Evolutionary conservation across 2,797 vertebrate species (phyloP), one percentile per base, ranked within the genome.

Genomic region (Malurus splendens): DNA sequence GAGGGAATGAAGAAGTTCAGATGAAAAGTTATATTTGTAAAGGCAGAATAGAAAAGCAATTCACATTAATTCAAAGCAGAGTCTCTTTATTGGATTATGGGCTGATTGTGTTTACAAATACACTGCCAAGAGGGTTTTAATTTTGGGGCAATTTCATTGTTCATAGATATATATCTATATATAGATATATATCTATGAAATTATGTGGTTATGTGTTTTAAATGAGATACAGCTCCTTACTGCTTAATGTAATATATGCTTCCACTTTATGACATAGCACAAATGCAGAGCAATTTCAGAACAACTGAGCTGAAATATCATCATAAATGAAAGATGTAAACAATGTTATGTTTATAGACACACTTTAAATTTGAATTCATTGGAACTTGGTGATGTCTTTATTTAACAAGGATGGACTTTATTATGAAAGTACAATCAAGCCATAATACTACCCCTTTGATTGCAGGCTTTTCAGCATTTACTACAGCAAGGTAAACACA

Each of bases 71-170:
- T 97, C 97, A 97, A 96, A 97, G 93, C 93, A 93, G 95, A 94
- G 71, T 56, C 79, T 89, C 92, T 96, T 98, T 97, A 98, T 98
- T 98, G 97, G 96, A 98, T 97, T 97, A 98, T 94, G 94, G 97
- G 96, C 95, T 97, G 97, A 98, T 98, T 98, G 97, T 98, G 96
- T 96, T 96, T 97, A 97, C 96, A 97, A 97, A 98, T 97, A 97
- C 93, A 96, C 95, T 93, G 97, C 97, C 97, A 97, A 96, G 85
- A 97, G 97, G 97, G 97, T 97, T 98, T 98, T 98, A 97, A 98
- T 98, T 98, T 98, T 89, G 95, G 96, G 96, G 91, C 94, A 97
- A 97, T 98, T 97, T 97, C 97, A 97, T 97, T 97, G 97, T 97
- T 97, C 96, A 92, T 94, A 97, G 97, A 95, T 97, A 97, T 89